A percentile compares a stretch with the other conserved stretches of the same genome.
These are phyloP conservation scores for Chloebia gouldiae DNA, from an alignment of 2,113 vertebrate species.

Conservation along the genomic window DNA sequence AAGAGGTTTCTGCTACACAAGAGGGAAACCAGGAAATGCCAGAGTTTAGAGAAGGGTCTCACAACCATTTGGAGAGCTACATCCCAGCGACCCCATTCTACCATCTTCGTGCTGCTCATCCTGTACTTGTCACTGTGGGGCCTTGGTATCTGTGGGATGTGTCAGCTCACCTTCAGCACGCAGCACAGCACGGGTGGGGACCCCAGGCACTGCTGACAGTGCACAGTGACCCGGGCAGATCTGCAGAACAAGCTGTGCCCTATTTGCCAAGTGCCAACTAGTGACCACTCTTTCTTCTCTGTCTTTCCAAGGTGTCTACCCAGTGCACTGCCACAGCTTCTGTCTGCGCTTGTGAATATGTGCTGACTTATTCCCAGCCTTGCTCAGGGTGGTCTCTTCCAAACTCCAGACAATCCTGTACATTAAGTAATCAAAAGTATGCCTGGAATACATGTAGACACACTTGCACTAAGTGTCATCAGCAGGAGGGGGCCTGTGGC, in stretches of 20 bases:
- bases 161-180: not conserved
- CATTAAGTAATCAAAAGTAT: not conserved
- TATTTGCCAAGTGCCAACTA: not conserved
- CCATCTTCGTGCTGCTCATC: not conserved
- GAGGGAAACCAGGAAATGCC: not conserved
- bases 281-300: not conserved
- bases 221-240: not conserved
- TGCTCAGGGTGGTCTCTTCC: not conserved
- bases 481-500: not conserved
- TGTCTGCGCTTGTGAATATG: not conserved
- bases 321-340: not conserved
- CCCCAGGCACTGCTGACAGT: accelerated
- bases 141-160: not conserved
- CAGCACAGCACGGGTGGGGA: not conserved
- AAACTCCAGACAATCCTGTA: not conserved
- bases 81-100: not conserved
- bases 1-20: not conserved
- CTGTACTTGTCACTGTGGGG: not conserved
- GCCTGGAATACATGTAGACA: not conserved
- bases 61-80: not conserved
- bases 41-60: not conserved
- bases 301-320: not conserved
- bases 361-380: not conserved
- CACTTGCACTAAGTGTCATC: not conserved
- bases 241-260: not conserved